These are phyloP conservation scores for Hypocryptadius cinnamomeus DNA, from an alignment of 2,113 vertebrate species.

Conservation along the genomic window DNA sequence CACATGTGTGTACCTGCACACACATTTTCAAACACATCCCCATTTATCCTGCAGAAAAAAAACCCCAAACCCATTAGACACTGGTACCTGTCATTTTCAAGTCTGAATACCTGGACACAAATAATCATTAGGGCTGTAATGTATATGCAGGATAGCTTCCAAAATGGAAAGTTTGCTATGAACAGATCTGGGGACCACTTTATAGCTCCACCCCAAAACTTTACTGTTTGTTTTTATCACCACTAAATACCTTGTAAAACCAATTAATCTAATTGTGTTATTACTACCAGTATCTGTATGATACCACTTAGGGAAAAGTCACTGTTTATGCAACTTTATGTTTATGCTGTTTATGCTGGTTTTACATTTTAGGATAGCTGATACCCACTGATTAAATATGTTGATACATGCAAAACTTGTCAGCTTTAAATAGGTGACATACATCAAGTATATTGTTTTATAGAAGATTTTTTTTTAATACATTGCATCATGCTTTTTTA, in stretches of 20 bases:
- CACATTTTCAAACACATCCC: neutral
- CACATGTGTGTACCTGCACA: neutral
- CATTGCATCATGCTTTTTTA: neutral
- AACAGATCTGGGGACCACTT: neutral
- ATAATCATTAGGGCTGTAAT: neutral
- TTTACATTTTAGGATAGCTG: neutral
- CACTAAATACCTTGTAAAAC: neutral
- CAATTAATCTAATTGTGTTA: neutral
- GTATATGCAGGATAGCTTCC: neutral
- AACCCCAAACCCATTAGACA: neutral
- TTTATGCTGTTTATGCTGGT: neutral
- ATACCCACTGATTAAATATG: neutral
- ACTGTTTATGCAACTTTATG: neutral
- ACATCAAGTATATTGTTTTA: neutral
- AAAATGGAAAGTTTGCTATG: neutral
- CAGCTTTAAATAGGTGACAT: neutral
- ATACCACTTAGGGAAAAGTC: neutral
- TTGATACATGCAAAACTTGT: neutral
- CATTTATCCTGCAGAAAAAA: neutral
- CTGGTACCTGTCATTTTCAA: neutral
- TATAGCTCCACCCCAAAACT: neutral
- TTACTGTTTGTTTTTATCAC: neutral
- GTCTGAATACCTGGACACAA: neutral
- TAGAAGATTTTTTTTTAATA: neutral
- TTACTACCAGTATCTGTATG: neutral